Evolutionary conservation across 2,888 invertebrate species (phyloP), one percentile per base, ranked within the genome.

Genomic region (Drosophila emarginata): DNA sequence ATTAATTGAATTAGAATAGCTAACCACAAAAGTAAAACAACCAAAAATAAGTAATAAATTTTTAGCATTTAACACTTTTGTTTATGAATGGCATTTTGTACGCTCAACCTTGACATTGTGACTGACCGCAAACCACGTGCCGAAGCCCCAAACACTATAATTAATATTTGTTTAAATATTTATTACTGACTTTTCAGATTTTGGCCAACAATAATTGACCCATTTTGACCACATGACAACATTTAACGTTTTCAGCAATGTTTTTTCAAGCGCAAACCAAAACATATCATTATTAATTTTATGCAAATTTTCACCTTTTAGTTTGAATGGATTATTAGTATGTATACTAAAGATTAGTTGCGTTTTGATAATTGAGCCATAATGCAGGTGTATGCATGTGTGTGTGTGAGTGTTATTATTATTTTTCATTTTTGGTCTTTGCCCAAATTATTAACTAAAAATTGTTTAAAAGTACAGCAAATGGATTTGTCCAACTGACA

Each of bases 301-400:
- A 26, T 54, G 54, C 32, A 54, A 54, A 54, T 54, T 54, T 54
- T 32, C 54, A 54, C 45, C 45, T 45, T 45, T 54, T 14, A 4
- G 36, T 36, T 54, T 32, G 18, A 32, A 12, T 54, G 28, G 32
- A 15, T 54, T 54, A 39, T n/a, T 39, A 26, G 15, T 78, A 73
- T 83, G 67, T 84, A 36, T 67, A 61, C 53, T 68, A 69, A 40
- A 57, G 72, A 88, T 86, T 85, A 88, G 88, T 83, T 86, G 74
- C 71, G 75, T 64, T 79, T 80, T 72, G 75, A 83, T 83, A 85
- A 85, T 84, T 85, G 86, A 85, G 80, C 72, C 77, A 80, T 87
- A 80, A 87, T 53, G 63, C 52, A 72, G 37, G 64, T 11, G 9
- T 1, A 32, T 32, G 9, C 9, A 32, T 32, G 2, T 32, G 2